Percentiles rank a stretch among this genome's conserved stretches.
Conservation (phyloP, 2,797 vertebrate species). For the Moxostoma hubbsi region DNA sequence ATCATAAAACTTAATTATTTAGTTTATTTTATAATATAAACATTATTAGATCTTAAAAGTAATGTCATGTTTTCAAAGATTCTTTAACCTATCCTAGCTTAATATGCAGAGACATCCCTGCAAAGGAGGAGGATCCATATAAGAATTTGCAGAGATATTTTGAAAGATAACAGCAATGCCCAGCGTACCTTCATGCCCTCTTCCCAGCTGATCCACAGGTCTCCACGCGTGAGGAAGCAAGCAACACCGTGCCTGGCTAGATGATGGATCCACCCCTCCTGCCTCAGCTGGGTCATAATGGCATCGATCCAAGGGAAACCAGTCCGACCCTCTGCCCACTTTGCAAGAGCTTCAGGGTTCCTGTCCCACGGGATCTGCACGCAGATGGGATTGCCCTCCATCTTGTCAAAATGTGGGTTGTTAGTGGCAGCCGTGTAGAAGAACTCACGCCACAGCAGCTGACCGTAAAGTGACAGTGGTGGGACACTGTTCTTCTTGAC, state of each 20-base stretch:
- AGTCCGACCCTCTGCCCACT: slow-evolving; percentile 93
- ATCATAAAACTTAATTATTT: too few species aligned
- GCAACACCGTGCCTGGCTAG: slow-evolving; percentile 91
- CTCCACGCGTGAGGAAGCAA: slow-evolving; percentile 93
- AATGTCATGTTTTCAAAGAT: too few species aligned
- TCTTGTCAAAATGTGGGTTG: slow-evolving; percentile 96
- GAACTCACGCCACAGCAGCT: slow-evolving; percentile 95
- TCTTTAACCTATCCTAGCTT: too few species aligned
- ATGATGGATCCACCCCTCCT: slow-evolving; percentile 97
- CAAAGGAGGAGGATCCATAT: too few species aligned
- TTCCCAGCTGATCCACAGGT: slow-evolving; percentile 98
- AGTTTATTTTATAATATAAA: too few species aligned
- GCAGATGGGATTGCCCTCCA: slow-evolving; percentile 95
- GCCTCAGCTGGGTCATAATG: slow-evolving; percentile 94
- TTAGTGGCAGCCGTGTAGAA: slow-evolving; percentile 94
- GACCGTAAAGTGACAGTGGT: slow-evolving; percentile 91
- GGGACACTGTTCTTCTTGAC: slow-evolving; percentile 92
- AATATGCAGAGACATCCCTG: too few species aligned
- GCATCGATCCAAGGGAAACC: slow-evolving; percentile 97
- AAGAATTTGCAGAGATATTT: too few species aligned
- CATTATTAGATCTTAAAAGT: too few species aligned
- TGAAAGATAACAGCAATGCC: background rate
- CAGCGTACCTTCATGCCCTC: slow-evolving; percentile 91
- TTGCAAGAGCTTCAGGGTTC: slow-evolving; percentile 92
- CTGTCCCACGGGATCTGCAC: slow-evolving; percentile 96